phyloP scores from a whole-genome alignment of 2,797 vertebrate genomes.

The Pseudochirops corinnae region DNA sequence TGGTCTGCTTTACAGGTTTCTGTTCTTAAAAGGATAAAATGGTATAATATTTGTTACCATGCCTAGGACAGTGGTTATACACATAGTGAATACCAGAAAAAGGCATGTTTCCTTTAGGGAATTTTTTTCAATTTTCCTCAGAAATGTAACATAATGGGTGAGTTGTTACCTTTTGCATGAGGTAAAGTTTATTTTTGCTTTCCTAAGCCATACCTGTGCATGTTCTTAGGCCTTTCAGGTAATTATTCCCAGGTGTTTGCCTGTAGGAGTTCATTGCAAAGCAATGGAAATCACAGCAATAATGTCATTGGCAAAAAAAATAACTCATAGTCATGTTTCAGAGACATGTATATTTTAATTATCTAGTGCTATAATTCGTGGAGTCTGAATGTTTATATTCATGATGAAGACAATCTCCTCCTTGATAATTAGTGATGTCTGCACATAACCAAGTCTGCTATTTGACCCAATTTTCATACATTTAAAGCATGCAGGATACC shows the following conservation, averaged over 20 bases:
- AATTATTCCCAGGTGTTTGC: slow-evolving; percentile 80
- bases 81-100: not conserved
- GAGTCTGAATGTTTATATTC: slow-evolving; percentile 79
- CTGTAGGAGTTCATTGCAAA: slow-evolving; percentile 75
- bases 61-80: not conserved
- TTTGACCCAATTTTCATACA: slow-evolving; percentile 32
- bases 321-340: slow-evolving; percentile 71
- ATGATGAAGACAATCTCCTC: slow-evolving; percentile 78
- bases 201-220: slow-evolving; percentile 72
- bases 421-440: slow-evolving; percentile 74
- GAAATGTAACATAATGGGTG: slow-evolving; percentile 55
- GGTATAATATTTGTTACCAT: not conserved
- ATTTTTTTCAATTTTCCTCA: slow-evolving; percentile 59
- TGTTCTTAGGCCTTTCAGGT: slow-evolving; percentile 70
- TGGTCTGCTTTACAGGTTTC: no score
- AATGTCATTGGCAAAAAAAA: slow-evolving; percentile 80
- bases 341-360: slow-evolving; percentile 74
- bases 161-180: slow-evolving; percentile 74
- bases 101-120: not conserved
- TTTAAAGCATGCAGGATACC: slow-evolving; percentile 30
- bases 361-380: slow-evolving; percentile 76
- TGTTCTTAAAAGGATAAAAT: not conserved
- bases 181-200: slow-evolving; percentile 65
- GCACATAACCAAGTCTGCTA: slow-evolving; percentile 63
- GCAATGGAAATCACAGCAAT: slow-evolving; percentile 77